phyloP scores from a whole-genome alignment of 2,113 vertebrate species.

The Muscicapa adusta region DNA sequence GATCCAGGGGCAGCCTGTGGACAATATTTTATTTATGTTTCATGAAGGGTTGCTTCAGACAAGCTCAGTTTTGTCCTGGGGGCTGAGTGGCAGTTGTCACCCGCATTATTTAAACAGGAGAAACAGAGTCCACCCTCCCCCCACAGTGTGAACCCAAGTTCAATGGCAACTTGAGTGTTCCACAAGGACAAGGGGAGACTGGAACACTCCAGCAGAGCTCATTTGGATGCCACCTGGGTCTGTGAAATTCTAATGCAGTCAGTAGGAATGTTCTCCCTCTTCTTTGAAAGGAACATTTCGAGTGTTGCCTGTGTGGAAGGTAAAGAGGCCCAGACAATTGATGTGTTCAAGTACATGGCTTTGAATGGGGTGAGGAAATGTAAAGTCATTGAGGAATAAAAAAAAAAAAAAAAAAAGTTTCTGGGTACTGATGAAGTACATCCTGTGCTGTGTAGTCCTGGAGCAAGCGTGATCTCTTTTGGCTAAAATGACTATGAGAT shows the following conservation, averaged over 20 bases:
- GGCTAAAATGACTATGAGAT: neutral
- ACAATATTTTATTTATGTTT: neutral
- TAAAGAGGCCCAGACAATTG: neutral
- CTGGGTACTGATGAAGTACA: neutral
- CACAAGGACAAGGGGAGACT: neutral
- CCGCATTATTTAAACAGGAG: neutral
- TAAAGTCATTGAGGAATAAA: neutral
- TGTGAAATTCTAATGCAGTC: neutral
- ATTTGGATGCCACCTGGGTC: neutral
- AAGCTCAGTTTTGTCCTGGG: neutral
- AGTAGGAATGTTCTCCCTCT: neutral
- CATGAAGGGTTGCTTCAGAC: neutral
- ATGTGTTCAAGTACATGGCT: neutral
- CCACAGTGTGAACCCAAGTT: neutral
- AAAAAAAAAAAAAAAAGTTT: neutral
- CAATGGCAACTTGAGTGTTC: accelerated
- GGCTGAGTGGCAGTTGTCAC: neutral
- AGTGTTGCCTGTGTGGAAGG: neutral
- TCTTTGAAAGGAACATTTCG: neutral
- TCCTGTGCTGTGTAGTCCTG: neutral
- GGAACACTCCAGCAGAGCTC: neutral
- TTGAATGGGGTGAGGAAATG: neutral
- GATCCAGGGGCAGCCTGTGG: neutral
- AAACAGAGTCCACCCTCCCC: neutral
- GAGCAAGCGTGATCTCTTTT: neutral